Evolutionary conservation across 2,888 invertebrate genomes (phyloP).

Genomic region (Andrena chrysosceles): DNA sequence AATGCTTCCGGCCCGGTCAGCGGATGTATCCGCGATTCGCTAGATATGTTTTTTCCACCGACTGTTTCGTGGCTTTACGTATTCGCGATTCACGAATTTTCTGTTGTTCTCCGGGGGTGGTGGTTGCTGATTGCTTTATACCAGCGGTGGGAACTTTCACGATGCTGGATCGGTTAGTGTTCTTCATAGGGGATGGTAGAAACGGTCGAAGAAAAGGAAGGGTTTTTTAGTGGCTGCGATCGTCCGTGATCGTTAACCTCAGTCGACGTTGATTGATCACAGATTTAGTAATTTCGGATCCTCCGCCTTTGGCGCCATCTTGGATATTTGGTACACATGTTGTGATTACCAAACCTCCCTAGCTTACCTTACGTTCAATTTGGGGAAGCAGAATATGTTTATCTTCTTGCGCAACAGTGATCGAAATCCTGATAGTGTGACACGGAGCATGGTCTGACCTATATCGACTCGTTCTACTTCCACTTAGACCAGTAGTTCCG

Average conservation of each 20-base stretch:
- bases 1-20: constrained; percentile 1
- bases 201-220: too few relatives aligned
- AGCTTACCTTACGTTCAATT: neutral
- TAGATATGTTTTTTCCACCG: constrained; percentile 18
- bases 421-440: constrained; percentile 44
- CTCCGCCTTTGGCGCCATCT: neutral
- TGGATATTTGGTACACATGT: neutral
- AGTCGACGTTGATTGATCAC: too few relatives aligned
- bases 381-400: constrained; percentile 4
- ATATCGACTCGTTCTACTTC: constrained; percentile 55
- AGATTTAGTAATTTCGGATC: too few relatives aligned
- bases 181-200: too few relatives aligned
- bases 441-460: constrained; percentile 52
- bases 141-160: too few relatives aligned
- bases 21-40: neutral
- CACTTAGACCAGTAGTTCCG: constrained; percentile 23
- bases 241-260: too few relatives aligned
- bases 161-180: too few relatives aligned
- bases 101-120: too few relatives aligned
- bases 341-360: neutral
- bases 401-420: constrained; percentile 7
- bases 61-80: neutral
- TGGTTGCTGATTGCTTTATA: too few relatives aligned
- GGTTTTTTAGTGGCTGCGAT: too few relatives aligned
- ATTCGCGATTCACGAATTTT: neutral